These are phyloP conservation scores for Cherax quadricarinatus DNA, from an alignment of 1,140 invertebrate genomes.

Conservation along the genomic window DNA sequence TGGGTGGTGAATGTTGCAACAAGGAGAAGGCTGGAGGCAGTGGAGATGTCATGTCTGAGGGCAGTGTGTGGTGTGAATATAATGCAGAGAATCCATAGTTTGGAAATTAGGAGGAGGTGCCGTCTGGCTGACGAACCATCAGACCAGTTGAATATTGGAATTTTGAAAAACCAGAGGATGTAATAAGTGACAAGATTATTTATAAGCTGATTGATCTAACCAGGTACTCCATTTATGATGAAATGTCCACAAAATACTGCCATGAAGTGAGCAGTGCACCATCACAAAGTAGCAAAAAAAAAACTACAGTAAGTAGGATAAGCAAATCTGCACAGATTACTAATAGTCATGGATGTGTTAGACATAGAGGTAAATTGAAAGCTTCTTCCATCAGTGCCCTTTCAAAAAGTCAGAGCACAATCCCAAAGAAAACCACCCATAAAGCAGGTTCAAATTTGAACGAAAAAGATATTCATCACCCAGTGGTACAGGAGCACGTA, in stretches of 20 bases:
- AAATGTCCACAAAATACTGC: neutral
- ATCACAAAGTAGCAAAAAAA: neutral
- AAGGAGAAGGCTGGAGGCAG: too few species aligned
- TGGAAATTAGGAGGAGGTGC: too few species aligned
- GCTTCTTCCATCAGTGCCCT: too few species aligned
- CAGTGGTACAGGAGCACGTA: too few species aligned
- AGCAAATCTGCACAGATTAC: neutral
- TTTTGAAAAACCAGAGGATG: constrained; percentile 43
- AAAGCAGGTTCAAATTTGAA: too few species aligned
- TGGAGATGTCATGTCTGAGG: too few species aligned
- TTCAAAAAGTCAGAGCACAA: neutral
- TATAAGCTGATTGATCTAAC: constrained; percentile 14
- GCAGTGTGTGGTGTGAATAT: too few species aligned
- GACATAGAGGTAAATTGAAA: too few species aligned
- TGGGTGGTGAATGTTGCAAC: too few species aligned
- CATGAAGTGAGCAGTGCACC: neutral
- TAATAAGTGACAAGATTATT: neutral
- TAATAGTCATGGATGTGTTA: neutral
- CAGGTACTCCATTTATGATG: neutral
- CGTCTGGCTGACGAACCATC: neutral
- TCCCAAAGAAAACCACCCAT: neutral
- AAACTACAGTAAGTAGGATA: neutral
- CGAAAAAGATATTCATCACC: too few species aligned
- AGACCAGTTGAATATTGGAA: constrained; percentile 40
- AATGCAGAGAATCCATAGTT: too few species aligned